Conservation (phyloP, 2,888 invertebrate genomes). For the Leptopilina syphax region DNA sequence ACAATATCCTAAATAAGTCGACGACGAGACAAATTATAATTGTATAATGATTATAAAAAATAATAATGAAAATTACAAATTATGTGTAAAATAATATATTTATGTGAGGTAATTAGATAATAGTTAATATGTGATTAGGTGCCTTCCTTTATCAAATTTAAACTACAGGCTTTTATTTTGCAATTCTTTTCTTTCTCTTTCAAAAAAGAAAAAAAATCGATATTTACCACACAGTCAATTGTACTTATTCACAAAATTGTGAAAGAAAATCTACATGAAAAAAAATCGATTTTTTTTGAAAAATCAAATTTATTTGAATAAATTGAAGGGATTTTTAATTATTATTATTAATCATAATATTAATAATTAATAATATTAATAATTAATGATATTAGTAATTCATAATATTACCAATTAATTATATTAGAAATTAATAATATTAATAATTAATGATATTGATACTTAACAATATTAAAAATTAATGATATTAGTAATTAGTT, state of each 20-base stretch:
- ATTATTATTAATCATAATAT: too few species aligned
- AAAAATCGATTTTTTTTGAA: background rate
- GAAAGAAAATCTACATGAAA: background rate
- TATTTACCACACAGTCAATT: constrained; percentile 24
- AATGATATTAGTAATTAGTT: too few species aligned
- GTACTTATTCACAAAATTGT: constrained; percentile 35
- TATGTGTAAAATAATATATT: constrained; percentile 47
- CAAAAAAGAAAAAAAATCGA: background rate
- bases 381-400: too few species aligned
- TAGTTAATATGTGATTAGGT: constrained; percentile 69
- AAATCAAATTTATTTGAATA: too few species aligned
- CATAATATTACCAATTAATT: too few species aligned
- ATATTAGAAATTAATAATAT: too few species aligned
- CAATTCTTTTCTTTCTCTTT: constrained; percentile 44
- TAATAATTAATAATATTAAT: too few species aligned
- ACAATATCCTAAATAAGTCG: constrained; percentile 65
- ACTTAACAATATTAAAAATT: too few species aligned
- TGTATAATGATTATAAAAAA: background rate
- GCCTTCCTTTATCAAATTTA: constrained; percentile 68
- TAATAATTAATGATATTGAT: too few species aligned
- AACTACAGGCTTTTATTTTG: constrained; percentile 60
- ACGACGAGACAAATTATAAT: constrained; percentile 55
- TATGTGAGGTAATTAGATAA: constrained; percentile 62
- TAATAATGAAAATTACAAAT: constrained; percentile 33
- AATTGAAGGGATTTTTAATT: too few species aligned